A percentile compares a stretch with the other conserved stretches of the same genome.
Conservation (phyloP, 2,888 invertebrate species). For the Thalpophila matura region DNA sequence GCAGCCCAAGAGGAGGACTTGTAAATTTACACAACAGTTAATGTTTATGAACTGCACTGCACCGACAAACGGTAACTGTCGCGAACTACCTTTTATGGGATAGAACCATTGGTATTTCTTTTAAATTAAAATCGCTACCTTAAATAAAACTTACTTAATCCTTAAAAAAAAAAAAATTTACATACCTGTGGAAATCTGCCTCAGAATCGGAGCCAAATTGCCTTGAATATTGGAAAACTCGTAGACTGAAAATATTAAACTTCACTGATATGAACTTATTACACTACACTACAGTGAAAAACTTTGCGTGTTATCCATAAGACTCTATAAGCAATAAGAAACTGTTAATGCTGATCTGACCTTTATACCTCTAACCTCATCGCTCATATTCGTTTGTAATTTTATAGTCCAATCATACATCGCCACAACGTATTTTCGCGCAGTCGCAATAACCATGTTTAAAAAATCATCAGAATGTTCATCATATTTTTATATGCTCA, state of each 20-base stretch:
- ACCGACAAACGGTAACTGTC: conserved; percentile 4
- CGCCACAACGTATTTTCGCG: conserved; percentile 49
- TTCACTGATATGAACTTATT: conserved; percentile 18
- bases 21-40: conserved; percentile 33
- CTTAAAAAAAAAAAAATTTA: background rate
- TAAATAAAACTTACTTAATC: background rate
- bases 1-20: conserved; percentile 24
- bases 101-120: background rate
- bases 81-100: conserved; percentile 8
- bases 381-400: conserved; percentile 40
- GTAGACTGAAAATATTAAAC: background rate
- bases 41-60: conserved; percentile 10
- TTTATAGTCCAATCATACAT: conserved; percentile 44
- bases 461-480: too few species aligned
- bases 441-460: conserved; percentile 36
- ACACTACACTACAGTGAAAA: conserved; percentile 42
- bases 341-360: conserved; percentile 15
- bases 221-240: background rate
- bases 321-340: conserved; percentile 15
- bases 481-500: too few species aligned
- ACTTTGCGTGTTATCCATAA: conserved; percentile 22
- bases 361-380: conserved; percentile 24
- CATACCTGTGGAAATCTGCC: conserved; percentile 17
- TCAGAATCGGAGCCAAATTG: background rate
- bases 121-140: background rate